Percentiles rank a stretch among this genome's conserved stretches.
phyloP scores from a whole-genome alignment of 1,140 invertebrate genomes.

The Drosophila lini region DNA sequence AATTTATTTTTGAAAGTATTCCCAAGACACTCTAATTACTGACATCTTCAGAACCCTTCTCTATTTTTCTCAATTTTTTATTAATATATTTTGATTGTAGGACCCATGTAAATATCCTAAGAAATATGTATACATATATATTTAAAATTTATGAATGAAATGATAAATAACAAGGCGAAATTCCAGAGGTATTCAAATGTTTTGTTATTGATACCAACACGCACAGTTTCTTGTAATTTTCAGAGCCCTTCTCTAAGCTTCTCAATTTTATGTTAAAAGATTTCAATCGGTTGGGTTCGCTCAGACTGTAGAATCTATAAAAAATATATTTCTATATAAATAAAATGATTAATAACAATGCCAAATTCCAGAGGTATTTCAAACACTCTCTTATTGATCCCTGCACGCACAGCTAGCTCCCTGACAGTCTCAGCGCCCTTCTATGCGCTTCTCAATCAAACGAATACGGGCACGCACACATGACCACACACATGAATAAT shows the following conservation, averaged over 20 bases:
- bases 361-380: slow-evolving; percentile 22
- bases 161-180: background rate
- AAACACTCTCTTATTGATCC: slow-evolving; percentile 23
- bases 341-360: slow-evolving; percentile 3
- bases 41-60: slow-evolving; percentile 32
- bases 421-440: slow-evolving; percentile 60
- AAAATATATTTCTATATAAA: background rate
- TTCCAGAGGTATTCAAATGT: background rate
- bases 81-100: background rate
- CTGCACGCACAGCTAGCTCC: slow-evolving; percentile 47
- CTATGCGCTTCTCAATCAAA: slow-evolving; percentile 53
- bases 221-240: slow-evolving; percentile 24
- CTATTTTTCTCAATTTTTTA: slow-evolving; percentile 23
- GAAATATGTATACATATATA: background rate
- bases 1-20: too few relatives aligned
- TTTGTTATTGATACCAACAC: slow-evolving; percentile 23
- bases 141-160: background rate
- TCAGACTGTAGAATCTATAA: background rate
- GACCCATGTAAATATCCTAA: background rate
- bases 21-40: background rate
- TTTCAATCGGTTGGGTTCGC: background rate
- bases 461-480: slow-evolving; percentile 35
- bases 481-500: slow-evolving; percentile 36
- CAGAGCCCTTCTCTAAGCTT: slow-evolving; percentile 50
- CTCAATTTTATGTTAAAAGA: slow-evolving; percentile 5